These are phyloP conservation scores for Apoda limacodes DNA, from an alignment of 2,888 invertebrate species.

Conservation along the genomic window DNA sequence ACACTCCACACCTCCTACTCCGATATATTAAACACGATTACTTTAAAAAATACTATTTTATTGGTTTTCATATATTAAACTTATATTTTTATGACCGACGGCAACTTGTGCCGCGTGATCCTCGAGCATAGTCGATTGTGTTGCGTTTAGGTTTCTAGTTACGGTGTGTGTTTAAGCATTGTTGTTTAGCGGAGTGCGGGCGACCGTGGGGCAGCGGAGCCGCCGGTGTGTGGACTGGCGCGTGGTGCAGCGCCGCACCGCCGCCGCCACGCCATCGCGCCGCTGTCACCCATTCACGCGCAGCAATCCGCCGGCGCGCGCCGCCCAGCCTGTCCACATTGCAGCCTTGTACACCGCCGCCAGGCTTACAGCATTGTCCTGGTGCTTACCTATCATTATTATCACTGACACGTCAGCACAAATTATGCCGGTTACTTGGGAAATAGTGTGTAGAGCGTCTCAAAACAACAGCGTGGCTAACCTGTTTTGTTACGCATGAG, in stretches of 20 bases:
- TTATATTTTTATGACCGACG: slow-evolving; percentile 56
- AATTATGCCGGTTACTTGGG: slow-evolving; percentile 10
- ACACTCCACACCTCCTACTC: slow-evolving; percentile 51
- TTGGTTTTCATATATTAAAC: slow-evolving; percentile 59
- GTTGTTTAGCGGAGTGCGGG: slow-evolving; percentile 67
- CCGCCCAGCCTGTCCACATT: slow-evolving; percentile 28
- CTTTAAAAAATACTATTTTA: slow-evolving; percentile 47
- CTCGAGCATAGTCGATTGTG: slow-evolving; percentile 56
- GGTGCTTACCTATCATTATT: slow-evolving; percentile 2
- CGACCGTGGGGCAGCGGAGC: slow-evolving; percentile 69
- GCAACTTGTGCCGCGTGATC: slow-evolving; percentile 56
- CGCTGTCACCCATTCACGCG: slow-evolving; percentile 43
- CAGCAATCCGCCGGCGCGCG: slow-evolving; percentile 30
- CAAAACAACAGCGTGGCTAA: no score
- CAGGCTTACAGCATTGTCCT: no score
- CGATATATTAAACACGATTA: slow-evolving; percentile 52
- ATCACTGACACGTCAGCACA: neutral
- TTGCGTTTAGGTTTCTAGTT: slow-evolving; percentile 48
- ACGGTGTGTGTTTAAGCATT: slow-evolving; percentile 64
- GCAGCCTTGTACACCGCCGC: slow-evolving; percentile 13
- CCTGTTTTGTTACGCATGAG: no score
- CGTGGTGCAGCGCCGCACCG: slow-evolving; percentile 35
- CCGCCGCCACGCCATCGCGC: slow-evolving; percentile 28
- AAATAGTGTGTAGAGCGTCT: no score
- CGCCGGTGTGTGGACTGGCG: slow-evolving; percentile 69